These are phyloP conservation scores for Muschampia plurimacula DNA, from an alignment of 2,888 invertebrate genomes.

Conservation along the genomic window DNA sequence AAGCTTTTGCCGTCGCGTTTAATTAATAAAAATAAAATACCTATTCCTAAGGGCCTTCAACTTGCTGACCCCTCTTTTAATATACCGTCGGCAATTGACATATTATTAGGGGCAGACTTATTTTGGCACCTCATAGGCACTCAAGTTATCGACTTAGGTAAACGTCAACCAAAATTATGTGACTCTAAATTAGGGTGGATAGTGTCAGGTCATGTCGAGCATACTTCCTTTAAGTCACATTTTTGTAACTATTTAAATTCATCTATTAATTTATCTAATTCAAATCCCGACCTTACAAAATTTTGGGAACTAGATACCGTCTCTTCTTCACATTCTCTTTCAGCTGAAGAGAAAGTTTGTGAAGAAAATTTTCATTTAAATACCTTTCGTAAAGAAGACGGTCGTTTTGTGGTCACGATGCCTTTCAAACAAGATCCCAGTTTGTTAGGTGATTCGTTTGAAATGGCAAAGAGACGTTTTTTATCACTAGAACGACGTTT, in stretches of 20 bases:
- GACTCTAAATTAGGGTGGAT: slow-evolving; percentile 22
- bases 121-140: slow-evolving; percentile 43
- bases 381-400: slow-evolving; percentile 38
- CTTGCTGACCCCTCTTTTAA: slow-evolving; percentile 47
- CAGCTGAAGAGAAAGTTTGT: slow-evolving; percentile 43
- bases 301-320: slow-evolving; percentile 49
- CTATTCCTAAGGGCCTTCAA: slow-evolving; percentile 31
- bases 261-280: not conserved
- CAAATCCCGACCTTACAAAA: slow-evolving; percentile 23
- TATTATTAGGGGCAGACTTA: slow-evolving; percentile 46
- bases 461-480: slow-evolving; percentile 44
- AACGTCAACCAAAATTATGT: slow-evolving; percentile 13
- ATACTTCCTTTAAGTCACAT: not conserved
- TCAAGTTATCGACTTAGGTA: slow-evolving; percentile 24
- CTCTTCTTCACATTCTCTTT: slow-evolving; percentile 33
- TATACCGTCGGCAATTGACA: slow-evolving; percentile 44
- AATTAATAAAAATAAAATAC: slow-evolving; percentile 24
- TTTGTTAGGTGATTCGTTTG: slow-evolving; percentile 46
- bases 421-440: slow-evolving; percentile 43
- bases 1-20: slow-evolving; percentile 39
- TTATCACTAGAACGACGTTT: slow-evolving; percentile 42
- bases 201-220: slow-evolving; percentile 1
- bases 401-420: slow-evolving; percentile 46
- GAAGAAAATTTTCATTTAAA: slow-evolving; percentile 42
- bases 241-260: slow-evolving; percentile 7